Conservation (phyloP, 2,888 invertebrate genomes). For the Allophyes oxyacanthae region DNA sequence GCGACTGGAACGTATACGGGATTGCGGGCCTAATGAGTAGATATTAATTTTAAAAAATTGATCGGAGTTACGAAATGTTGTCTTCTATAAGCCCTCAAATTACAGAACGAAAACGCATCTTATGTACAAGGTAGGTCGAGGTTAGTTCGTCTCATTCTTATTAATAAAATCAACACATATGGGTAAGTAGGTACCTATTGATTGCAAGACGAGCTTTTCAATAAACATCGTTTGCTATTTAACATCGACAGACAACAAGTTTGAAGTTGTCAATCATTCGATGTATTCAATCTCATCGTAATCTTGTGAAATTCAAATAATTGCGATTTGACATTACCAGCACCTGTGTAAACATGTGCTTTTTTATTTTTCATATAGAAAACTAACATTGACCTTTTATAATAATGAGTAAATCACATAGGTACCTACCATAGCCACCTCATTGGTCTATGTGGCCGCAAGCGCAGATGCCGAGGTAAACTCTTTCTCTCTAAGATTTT, state of each 20-base stretch:
- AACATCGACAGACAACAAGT: conserved; percentile 71
- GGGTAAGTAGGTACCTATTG: conserved; percentile 48
- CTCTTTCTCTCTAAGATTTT: no score
- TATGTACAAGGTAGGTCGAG: no score
- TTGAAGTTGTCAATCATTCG: conserved; percentile 66
- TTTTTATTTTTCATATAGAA: conserved; percentile 18
- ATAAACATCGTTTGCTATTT: conserved; percentile 75
- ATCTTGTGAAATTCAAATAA: conserved; percentile 56
- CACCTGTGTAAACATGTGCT: conserved; percentile 29
- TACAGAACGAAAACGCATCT: no score
- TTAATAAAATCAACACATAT: no score
- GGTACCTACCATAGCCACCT: background rate
- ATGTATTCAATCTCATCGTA: conserved; percentile 54
- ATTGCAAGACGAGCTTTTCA: conserved; percentile 68
- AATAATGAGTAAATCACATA: conserved; percentile 32
- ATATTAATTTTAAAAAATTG: no score
- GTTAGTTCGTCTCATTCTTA: conserved; percentile 11
- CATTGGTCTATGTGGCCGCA: background rate
- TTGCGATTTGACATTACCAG: conserved; percentile 47
- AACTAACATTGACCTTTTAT: conserved; percentile 33
- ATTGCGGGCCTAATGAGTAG: no score
- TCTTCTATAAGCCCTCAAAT: no score
- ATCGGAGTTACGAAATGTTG: no score
- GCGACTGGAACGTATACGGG: no score
- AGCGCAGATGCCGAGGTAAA: no score